Evolutionary conservation across 2,113 vertebrate genomes (phyloP).

Genomic region (Lates calcarifer): DNA sequence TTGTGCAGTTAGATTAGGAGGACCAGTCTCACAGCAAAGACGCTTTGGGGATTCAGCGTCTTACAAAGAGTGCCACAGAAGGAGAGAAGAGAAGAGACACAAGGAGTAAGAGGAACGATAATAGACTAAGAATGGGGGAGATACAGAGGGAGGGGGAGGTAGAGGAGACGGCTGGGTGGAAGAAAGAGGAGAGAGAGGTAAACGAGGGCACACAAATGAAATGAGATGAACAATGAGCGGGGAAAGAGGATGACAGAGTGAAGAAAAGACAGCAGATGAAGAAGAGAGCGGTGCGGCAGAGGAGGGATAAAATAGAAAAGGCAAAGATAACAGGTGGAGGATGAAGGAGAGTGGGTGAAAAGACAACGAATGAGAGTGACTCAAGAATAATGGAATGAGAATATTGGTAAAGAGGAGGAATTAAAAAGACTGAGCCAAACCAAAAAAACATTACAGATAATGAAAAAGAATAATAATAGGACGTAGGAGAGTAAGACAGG

Average conservation of each 20-base stretch:
- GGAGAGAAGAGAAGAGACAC: slow-evolving; percentile 9
- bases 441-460: slow-evolving; percentile 36
- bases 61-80: not conserved
- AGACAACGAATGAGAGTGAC: slow-evolving; percentile 17
- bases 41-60: slow-evolving; percentile 15
- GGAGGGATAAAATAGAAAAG: not conserved
- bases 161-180: not conserved
- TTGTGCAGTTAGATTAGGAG: slow-evolving; percentile 25
- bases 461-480: slow-evolving; percentile 44
- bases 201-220: slow-evolving; percentile 16
- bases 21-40: slow-evolving; percentile 24
- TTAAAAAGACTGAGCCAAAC: slow-evolving; percentile 34
- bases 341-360: slow-evolving; percentile 21
- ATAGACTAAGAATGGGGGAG: not conserved
- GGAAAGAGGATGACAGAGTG: not conserved
- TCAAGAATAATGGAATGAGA: slow-evolving; percentile 26
- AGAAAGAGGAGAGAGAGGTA: not conserved
- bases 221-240: slow-evolving; percentile 23
- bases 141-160: too few relatives aligned
- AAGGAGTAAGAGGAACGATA: not conserved
- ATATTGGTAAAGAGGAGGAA: slow-evolving; percentile 33
- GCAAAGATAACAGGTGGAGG: slow-evolving; percentile 39
- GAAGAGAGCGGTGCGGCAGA: not conserved
- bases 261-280: slow-evolving; percentile 2
- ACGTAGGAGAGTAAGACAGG: slow-evolving; percentile 7